Conservation (phyloP, 2,888 invertebrate genomes). For the Brachynemurus nebulosus region DNA sequence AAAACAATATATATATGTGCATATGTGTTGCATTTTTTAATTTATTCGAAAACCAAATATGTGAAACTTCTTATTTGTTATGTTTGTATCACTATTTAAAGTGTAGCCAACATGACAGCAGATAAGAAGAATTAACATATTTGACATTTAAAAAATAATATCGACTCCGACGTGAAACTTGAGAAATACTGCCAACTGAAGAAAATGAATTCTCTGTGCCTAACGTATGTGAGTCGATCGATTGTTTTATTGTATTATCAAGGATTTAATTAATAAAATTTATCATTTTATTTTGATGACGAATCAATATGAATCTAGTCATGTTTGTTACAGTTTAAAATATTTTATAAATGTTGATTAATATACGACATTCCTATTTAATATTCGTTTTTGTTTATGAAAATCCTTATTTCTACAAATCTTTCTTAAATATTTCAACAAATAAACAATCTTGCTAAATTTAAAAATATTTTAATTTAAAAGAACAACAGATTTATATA, state of each 20-base stretch:
- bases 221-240: constrained; percentile 6
- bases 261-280: constrained; percentile 8
- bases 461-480: too few species aligned
- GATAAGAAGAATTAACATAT: too few species aligned
- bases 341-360: constrained; percentile 42
- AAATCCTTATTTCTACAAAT: too few species aligned
- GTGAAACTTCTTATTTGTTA: too few species aligned
- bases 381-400: constrained; percentile 15
- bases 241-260: constrained; percentile 8
- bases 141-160: background rate
- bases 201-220: constrained; percentile 8
- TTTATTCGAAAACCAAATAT: too few species aligned
- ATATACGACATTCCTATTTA: constrained; percentile 41
- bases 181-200: constrained; percentile 9
- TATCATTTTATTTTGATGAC: constrained; percentile 10
- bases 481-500: too few species aligned
- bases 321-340: constrained; percentile 40
- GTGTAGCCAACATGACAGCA: too few species aligned
- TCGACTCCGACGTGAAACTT: constrained; percentile 8
- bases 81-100: too few species aligned
- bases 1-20: too few species aligned
- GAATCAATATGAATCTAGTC: constrained; percentile 39
- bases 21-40: too few species aligned
- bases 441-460: too few species aligned
- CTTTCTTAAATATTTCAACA: too few species aligned